phyloP scores from a whole-genome alignment of 2,888 invertebrate species.

The Eilema caniola region DNA sequence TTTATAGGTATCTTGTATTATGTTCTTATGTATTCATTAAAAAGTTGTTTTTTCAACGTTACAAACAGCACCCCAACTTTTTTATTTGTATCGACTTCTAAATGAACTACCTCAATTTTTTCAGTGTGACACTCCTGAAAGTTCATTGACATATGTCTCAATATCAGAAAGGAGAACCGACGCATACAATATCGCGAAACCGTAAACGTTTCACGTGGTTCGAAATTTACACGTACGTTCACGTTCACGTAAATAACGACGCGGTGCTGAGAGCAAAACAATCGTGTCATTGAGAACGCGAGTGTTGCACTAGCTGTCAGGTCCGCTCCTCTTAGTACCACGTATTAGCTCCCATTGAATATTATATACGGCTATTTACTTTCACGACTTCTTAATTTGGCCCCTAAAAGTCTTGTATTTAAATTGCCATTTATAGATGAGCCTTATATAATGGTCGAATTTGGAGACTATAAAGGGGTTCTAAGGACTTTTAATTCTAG shows the following conservation, averaged over 20 bases:
- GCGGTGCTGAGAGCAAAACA: constrained; percentile 46
- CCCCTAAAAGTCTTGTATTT: too few species aligned
- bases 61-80: too few species aligned
- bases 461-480: too few species aligned
- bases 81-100: too few species aligned
- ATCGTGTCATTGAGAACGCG: constrained; percentile 48
- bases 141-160: neutral
- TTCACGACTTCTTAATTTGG: too few species aligned
- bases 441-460: too few species aligned
- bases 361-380: too few species aligned
- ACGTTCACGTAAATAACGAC: constrained; percentile 50
- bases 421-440: too few species aligned
- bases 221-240: constrained; percentile 39
- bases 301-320: constrained; percentile 36
- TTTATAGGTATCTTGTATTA: too few species aligned
- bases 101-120: too few species aligned
- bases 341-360: neutral
- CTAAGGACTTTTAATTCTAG: neutral
- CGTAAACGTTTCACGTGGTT: constrained; percentile 25
- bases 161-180: neutral
- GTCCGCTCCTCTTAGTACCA: constrained; percentile 26
- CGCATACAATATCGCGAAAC: constrained; percentile 23
- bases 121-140: neutral
- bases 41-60: too few species aligned
- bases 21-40: too few species aligned